A percentile compares a stretch with the other conserved stretches of the same genome.
Evolutionary conservation across 2,888 invertebrate species (phyloP).

Genomic region (Cyclophora punctaria): DNA sequence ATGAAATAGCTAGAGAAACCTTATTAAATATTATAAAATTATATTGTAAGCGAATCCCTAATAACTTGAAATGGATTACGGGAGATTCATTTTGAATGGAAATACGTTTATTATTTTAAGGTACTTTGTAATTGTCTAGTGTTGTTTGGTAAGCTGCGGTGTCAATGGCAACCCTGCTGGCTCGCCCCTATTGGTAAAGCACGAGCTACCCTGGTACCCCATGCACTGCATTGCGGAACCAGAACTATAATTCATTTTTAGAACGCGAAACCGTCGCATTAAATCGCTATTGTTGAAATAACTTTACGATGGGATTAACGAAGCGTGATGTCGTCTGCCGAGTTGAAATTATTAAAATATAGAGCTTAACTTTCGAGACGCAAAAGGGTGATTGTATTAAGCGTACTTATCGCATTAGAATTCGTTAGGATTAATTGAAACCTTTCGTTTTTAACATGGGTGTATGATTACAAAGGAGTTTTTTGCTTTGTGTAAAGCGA

Average conservation of each 20-base stretch:
- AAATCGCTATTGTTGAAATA: constrained; percentile 55
- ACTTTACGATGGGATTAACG: constrained; percentile 54
- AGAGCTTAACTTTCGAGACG: constrained; percentile 12
- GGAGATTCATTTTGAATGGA: too few species aligned
- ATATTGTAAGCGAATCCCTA: too few species aligned
- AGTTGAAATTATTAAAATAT: constrained; percentile 24
- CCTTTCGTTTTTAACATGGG: too few species aligned
- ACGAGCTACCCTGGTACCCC: constrained; percentile 37
- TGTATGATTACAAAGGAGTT: too few species aligned
- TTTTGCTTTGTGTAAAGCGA: too few species aligned
- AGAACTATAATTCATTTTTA: constrained; percentile 67
- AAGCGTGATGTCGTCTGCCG: constrained; percentile 38
- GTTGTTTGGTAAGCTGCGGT: too few species aligned
- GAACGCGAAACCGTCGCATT: constrained; percentile 57
- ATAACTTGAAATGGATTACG: too few species aligned
- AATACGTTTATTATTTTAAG: too few species aligned
- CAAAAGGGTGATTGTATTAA: constrained; percentile 6
- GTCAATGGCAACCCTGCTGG: not conserved
- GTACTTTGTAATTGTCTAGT: too few species aligned
- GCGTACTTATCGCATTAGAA: not conserved
- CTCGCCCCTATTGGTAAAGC: not conserved
- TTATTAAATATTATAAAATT: too few species aligned
- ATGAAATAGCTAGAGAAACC: too few species aligned
- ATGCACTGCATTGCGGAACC: constrained; percentile 71
- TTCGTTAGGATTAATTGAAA: too few species aligned